Base-by-base conservation (phyloP, 2,113 vertebrate genomes). In the Cottus gobio region DNA sequence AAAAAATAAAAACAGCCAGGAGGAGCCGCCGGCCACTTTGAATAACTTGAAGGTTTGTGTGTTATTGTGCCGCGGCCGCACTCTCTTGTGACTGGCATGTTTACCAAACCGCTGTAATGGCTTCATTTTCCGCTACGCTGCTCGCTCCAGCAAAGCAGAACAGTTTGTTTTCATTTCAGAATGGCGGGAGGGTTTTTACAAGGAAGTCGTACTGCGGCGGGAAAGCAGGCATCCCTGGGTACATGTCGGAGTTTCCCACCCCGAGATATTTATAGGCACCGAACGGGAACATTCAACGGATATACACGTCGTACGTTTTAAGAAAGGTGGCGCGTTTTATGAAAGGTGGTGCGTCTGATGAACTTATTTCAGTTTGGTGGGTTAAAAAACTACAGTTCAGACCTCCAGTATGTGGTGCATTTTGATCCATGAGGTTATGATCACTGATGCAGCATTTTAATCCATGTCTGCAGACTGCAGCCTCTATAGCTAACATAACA, bases 51-150 rank as follows among this genome's bases (percentile, higher is more conserved):
- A 77, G 50, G 68, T 63, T 31, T 13, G 39, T 62, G 86, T n/a
- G 26, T 75, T 77, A 16, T 24, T 69, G 30, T 18, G 16, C 65
- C 7, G 34, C 84, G 36, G 16, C 67, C 8, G 31, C 84, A 31
- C 82, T 84, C 83, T 84, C 84, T 48, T 76, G 87, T 94, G 93
- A 94, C 77, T 92, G 94, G 79, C 93, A 93, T 95, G 94, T 94
- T 95, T 93, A 92, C 84, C 83, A 60, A 92, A 92, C 77, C 58
- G 86, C 57, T 75, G 44, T 91, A 92, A 93, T 91, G 84, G 90
- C 90, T 90, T 89, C 82, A 92, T 93, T 93, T 95, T 95, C 94
- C 92, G 94, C 93, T 93, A 71, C 82, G 87, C 89, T 93, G 93
- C 92, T 70, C 87, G 89, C 87, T 75, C 72, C 89, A 92, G 85